Evolutionary conservation across 2,797 vertebrate genomes (phyloP), one percentile per base, ranked within the genome.

Genomic region (Kryptolebias ocellatus): DNA sequence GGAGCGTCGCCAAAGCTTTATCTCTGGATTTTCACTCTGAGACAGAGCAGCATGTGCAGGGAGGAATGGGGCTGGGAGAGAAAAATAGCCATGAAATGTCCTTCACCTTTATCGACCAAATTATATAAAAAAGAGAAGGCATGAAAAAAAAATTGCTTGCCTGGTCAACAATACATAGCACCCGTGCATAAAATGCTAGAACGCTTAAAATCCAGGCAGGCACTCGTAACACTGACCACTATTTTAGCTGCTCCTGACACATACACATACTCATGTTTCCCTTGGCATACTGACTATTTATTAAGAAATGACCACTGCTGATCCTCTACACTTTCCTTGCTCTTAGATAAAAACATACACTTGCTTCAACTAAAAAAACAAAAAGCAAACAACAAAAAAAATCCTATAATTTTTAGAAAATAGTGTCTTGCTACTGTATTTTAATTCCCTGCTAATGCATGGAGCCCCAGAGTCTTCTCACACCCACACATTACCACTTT

Each of bases 51-150:
- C 72, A 79, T 70, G 55, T 77, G 64, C 4, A 16, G 78, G 66
- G 67, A 81, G 83, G 81, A 72, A 84, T 78, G 76, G 65, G 86
- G 56, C 65, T 74, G 79, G 76, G 79, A 81, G 77, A 66, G 81
- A 83, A 76, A 84, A 87, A 84, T 53, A 86, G 86, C 89, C 64
- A 90, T 89, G 90, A 90, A 93, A 91, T 53, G 90, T 90, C 90
- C 91, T 93, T 94, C 92, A 94, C 92, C 90, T 92, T 91, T 92
- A 93, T 91, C 83, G 84, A 93, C 87, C 86, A 89, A 92, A 89
- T 91, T 89, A 85, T 87, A 88, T 90, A 58, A 61, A 65, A 83
- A 88, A 74, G 60, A 39, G 65, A 70, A 84, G 80, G 74, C 77
- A 81, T 83, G 86, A 83, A 87, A 85, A 89, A 90, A 66, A 91